Base-by-base conservation (phyloP, 2,797 vertebrate species). In the Spatula clypeata region DNA sequence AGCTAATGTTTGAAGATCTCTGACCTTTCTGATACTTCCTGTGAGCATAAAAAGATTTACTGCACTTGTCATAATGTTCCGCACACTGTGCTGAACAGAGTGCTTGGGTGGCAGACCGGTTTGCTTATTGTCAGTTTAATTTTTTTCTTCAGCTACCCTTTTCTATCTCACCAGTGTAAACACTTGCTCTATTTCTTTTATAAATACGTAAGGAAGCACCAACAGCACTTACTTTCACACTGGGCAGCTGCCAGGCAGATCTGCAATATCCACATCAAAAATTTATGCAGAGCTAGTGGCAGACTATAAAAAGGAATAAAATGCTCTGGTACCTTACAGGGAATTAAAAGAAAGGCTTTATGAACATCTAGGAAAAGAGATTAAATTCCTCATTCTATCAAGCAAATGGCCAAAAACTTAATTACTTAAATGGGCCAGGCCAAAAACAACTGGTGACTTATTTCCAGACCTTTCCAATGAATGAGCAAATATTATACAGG, bases 291-390 rank as follows among this genome's bases (percentile, higher is more conserved):
- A 64, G 49, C 61, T 80, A 79, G 45, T 12, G 49, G 84, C 65
- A 89, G 23, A 61, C 87, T 94, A 34, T 82, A 55, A 87, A 72
- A 95, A 81, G 60, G 72, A 93, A 89, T 82, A 16, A 94, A 94
- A 69, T 55, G 57, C 36, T 65, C 34, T 89, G 42, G 23, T 83
- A 51, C 45, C 38, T 74, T 84, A 81, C 12, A 88, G 36, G 32
- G n/a, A 91, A 71, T 7, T 60, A 21, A 65, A 94, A 88, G 19
- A 93, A 94, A 81, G 66, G 64, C 54, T 60, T 66, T 17, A 47
- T 72, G 58, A 93, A 83, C 19, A 45, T 38, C 76, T 66, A 95
- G 65, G 31, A 49, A 90, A 90, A 86, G 34, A 29, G 65, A 86
- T 80, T 83, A 54, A 91, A 79, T 6, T 65, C 55, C 34, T 86